Base-by-base conservation (phyloP, 2,113 vertebrate species). In the Heterocephalus glaber region DNA sequence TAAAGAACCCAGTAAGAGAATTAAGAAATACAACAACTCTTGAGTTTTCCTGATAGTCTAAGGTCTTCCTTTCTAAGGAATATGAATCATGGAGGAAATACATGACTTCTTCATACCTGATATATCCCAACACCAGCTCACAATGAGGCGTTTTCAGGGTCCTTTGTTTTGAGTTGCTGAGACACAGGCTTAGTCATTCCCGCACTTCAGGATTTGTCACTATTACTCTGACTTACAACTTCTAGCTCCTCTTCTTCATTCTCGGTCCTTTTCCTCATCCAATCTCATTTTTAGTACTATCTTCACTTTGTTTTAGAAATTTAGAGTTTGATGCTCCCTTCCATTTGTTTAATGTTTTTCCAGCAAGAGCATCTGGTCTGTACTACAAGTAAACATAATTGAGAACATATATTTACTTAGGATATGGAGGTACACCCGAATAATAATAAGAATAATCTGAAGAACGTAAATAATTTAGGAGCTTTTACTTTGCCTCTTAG, bases 1-100 rank as follows among this genome's bases (percentile, higher is more conserved):
- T 80, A 3, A 58, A 61, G 22, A 81, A 2, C 1, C 19, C 35
- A n/a, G 22, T 85, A 11, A 60, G 17, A 88, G 4, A 70, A 35
- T 66, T 30, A 60, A 38, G n/a, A 81, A 66, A 76, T 44, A 38
- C n/a, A 11, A 52, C 52, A 47, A 7, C 0, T 7, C 44, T 20
- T 30, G 13, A 1, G 5, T 41, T 89, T 83, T 91, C n/a, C 63
- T 44, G 22, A 74, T 68, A 16, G 17, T n/a, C 54, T n/a, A 22
- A 82, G 79, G 65, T 82, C 13, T 86, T 33, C 41, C 3, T 83
- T 19, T 41, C 2, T 20, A 22, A 49, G 52, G 10, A 38, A 49
- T 63, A 26, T 91, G 95, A 93, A 30, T 93, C 92, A 81, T 0
- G 35, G 56, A 91, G 79, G 41, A 93, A 95, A 79, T 10, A 93